Evolutionary conservation across 1,140 invertebrate genomes (phyloP).

Genomic region (Metopolophium dirhodum): DNA sequence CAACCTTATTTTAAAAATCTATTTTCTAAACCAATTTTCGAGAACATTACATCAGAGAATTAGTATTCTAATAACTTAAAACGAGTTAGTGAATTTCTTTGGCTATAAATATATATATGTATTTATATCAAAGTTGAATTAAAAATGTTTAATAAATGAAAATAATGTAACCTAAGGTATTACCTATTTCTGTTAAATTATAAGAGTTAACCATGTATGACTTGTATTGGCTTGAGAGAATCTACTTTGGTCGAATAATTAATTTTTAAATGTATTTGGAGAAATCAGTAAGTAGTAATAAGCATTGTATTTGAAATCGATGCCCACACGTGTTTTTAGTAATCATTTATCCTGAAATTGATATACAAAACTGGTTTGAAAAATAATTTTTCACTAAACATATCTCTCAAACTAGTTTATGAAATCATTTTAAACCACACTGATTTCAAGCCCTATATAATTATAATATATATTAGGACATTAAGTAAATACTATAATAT

Average conservation of each 20-base stretch:
- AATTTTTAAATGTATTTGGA: neutral
- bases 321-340: neutral
- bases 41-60: too few species aligned
- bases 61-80: too few species aligned
- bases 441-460: neutral
- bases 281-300: neutral
- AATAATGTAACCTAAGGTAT: too few species aligned
- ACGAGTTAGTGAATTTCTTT: too few species aligned
- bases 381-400: neutral
- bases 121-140: too few species aligned
- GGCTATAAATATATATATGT: too few species aligned
- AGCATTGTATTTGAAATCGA: neutral
- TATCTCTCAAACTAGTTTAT: neutral
- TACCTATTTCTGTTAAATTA: too few species aligned
- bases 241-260: neutral
- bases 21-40: too few species aligned
- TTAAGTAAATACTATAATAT: neutral
- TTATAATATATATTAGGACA: neutral
- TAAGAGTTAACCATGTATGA: too few species aligned
- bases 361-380: neutral
- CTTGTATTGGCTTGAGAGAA: neutral
- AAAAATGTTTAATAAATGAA: too few species aligned
- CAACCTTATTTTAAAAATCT: too few species aligned
- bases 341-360: neutral
- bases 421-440: neutral